These are phyloP conservation scores for Irena cyanogastra DNA, from an alignment of 2,113 vertebrate species.

Conservation along the genomic window DNA sequence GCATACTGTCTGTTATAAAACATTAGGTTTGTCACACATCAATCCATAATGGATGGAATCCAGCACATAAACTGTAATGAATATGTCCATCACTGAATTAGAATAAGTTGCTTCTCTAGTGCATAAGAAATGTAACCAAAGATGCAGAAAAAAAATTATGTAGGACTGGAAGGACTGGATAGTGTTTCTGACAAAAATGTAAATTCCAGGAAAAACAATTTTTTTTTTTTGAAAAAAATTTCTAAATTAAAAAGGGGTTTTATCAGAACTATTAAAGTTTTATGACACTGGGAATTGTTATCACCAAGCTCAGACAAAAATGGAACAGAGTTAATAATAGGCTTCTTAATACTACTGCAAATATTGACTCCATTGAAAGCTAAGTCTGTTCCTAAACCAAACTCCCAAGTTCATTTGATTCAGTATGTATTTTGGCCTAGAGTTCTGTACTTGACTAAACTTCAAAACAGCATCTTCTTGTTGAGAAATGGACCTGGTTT, in stretches of 20 bases:
- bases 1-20: constrained; percentile 70
- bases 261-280: not conserved
- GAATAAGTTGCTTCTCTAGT: not conserved
- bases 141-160: not conserved
- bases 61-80: not conserved
- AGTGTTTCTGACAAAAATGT: not conserved
- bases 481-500: not conserved
- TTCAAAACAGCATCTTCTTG: not conserved
- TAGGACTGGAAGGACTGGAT: not conserved
- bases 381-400: not conserved
- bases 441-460: not conserved
- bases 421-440: not conserved
- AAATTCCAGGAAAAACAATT: not conserved
- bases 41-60: not conserved
- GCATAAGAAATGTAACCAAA: not conserved
- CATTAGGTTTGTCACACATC: not conserved
- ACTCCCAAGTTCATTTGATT: not conserved
- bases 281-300: not conserved
- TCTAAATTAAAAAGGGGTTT: not conserved
- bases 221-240: not conserved
- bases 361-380: not conserved
- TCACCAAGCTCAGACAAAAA: not conserved
- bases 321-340: not conserved
- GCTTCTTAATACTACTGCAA: not conserved
- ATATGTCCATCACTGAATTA: not conserved